These are phyloP conservation scores for Taurulus bubalis DNA, from an alignment of 2,113 vertebrate genomes.

Conservation along the genomic window DNA sequence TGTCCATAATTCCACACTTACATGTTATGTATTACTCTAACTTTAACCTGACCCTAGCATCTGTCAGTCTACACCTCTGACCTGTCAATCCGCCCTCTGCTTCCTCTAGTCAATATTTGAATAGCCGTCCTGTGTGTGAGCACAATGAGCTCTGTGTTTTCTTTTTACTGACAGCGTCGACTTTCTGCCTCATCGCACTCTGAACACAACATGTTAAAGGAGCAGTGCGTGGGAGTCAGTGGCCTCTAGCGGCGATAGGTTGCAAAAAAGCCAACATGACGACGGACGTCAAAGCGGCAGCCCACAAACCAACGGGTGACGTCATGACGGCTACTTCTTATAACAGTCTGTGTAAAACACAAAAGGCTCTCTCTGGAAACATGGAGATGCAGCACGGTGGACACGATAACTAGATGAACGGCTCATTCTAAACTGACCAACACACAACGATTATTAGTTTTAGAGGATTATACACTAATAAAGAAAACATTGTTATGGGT, in stretches of 20 bases:
- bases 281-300: too few relatives aligned
- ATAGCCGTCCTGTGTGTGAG: not conserved
- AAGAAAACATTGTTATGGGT: too few relatives aligned
- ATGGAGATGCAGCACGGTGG: too few relatives aligned
- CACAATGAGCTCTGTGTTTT: constrained; percentile 23
- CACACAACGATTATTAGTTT: too few relatives aligned
- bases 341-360: too few relatives aligned
- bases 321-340: too few relatives aligned
- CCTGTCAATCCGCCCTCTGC: not conserved
- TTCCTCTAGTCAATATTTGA: not conserved
- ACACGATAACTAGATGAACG: too few relatives aligned
- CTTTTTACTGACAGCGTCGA: not conserved
- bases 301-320: too few relatives aligned
- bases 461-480: too few relatives aligned
- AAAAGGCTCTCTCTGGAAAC: too few relatives aligned
- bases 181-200: not conserved
- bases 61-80: not conserved
- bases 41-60: not conserved
- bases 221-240: not conserved
- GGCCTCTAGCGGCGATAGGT: not conserved
- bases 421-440: too few relatives aligned
- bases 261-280: too few relatives aligned
- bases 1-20: not conserved
- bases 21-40: not conserved
- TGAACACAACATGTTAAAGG: not conserved